Conservation (phyloP, 1,140 invertebrate species). For the Macrobrachium nipponense region DNA sequence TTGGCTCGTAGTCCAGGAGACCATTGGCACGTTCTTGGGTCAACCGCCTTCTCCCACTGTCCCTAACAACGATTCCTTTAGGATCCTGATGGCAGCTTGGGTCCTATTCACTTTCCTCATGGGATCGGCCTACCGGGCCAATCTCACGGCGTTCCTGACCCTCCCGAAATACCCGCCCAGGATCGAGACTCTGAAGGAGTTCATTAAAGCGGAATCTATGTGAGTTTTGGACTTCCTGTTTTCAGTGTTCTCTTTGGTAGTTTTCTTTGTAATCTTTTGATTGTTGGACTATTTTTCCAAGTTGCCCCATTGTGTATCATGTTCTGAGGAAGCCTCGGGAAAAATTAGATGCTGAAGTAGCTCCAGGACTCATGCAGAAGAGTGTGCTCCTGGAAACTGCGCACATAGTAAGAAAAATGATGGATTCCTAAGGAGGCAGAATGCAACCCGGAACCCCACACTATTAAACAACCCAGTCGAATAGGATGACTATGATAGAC, state of each 20-base stretch:
- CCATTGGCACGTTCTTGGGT: constrained; percentile 1
- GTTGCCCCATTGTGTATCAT: too few species aligned
- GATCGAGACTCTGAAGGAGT: neutral
- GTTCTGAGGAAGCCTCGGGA: too few species aligned
- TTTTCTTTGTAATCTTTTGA: neutral
- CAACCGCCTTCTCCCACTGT: neutral
- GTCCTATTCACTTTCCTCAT: constrained; percentile 14
- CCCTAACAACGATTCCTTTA: neutral
- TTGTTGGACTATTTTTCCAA: too few species aligned
- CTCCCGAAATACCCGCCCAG: constrained; percentile 6
- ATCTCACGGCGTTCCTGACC: constrained; percentile 25
- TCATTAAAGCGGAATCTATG: neutral
- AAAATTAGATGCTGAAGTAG: too few species aligned
- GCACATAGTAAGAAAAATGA: too few species aligned
- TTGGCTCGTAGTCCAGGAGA: neutral
- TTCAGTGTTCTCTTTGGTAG: neutral
- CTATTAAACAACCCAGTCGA: too few species aligned
- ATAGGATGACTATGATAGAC: too few species aligned
- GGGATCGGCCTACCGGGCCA: constrained; percentile 16
- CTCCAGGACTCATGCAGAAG: too few species aligned
- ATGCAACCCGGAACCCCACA: too few species aligned
- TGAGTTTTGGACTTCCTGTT: neutral
- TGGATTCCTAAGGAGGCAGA: too few species aligned
- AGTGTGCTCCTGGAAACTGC: too few species aligned
- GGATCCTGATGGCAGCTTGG: constrained; percentile 19